Percentiles rank a stretch among this genome's conserved stretches.
Conservation (phyloP, 2,797 vertebrate species). For the Anas georgica region DNA sequence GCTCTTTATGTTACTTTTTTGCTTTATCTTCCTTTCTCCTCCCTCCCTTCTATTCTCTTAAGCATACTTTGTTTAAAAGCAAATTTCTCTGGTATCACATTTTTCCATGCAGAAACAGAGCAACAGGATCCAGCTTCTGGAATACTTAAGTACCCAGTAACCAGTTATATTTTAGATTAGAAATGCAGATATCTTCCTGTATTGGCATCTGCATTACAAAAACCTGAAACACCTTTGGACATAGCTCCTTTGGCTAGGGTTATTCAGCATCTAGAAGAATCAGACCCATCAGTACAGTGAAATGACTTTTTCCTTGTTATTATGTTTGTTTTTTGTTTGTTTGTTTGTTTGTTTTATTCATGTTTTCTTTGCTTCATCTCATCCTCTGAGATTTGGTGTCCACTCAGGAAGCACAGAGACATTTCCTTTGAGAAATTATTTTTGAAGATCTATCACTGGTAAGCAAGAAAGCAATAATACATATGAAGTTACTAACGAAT, state of each 20-base stretch:
- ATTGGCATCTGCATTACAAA: not conserved
- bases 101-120: not conserved
- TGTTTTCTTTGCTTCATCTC: not conserved
- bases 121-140: not conserved
- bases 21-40: slow-evolving; percentile 54
- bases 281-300: not conserved
- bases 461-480: not conserved
- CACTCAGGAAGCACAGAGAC: not conserved
- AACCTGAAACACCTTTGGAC: not conserved
- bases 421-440: not conserved
- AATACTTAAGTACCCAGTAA: not conserved
- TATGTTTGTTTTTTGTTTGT: not conserved
- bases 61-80: slow-evolving; percentile 37
- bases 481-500: not conserved
- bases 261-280: not conserved
- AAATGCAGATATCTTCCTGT: not conserved
- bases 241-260: not conserved
- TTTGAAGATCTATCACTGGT: not conserved
- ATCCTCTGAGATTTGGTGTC: not conserved
- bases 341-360: not conserved
- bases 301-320: not conserved
- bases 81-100: slow-evolving; percentile 22
- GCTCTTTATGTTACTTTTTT: not conserved
- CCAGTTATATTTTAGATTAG: not conserved
- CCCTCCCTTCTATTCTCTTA: slow-evolving; percentile 42